A percentile compares a stretch with the other conserved stretches of the same genome.
Evolutionary conservation across 2,113 vertebrate genomes (phyloP).

Genomic region (Pyxicephalus adspersus): DNA sequence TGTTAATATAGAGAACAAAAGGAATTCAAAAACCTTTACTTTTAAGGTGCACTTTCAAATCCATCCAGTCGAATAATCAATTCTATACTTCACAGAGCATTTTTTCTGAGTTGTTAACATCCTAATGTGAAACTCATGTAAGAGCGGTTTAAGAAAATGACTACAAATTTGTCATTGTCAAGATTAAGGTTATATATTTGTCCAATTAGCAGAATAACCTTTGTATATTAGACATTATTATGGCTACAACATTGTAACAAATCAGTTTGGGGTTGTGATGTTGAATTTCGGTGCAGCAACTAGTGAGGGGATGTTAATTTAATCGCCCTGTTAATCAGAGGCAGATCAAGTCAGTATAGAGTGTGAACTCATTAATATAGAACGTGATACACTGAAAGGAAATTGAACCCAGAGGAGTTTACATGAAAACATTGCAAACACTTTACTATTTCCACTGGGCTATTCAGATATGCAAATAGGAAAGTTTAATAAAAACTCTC

Average conservation of each 20-base stretch:
- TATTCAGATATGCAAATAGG: constrained; percentile 26
- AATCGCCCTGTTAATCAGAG: constrained; percentile 46
- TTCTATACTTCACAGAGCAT: background rate
- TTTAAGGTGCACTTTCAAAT: too few species aligned
- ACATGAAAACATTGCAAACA: constrained; percentile 19
- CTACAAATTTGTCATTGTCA: too few species aligned
- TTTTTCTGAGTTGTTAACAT: background rate
- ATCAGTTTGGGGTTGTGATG: background rate
- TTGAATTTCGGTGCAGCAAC: constrained; percentile 11
- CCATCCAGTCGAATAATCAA: too few species aligned
- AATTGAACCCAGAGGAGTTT: constrained; percentile 43
- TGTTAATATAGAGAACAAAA: too few species aligned
- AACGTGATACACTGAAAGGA: constrained; percentile 38
- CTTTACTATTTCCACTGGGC: constrained; percentile 32
- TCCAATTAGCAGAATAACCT: background rate
- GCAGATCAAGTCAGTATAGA: constrained; percentile 37
- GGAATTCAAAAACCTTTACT: too few species aligned
- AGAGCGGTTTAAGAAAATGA: too few species aligned
- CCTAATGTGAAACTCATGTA: too few species aligned
- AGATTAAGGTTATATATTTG: too few species aligned
- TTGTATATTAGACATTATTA: background rate
- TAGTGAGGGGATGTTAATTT: constrained; percentile 41
- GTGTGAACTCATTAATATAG: constrained; percentile 60
- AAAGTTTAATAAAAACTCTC: constrained; percentile 42
- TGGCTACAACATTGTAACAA: constrained; percentile 25